These are phyloP conservation scores for Sinhomidia bicolor DNA, from an alignment of 2,888 invertebrate species.

Conservation along the genomic window DNA sequence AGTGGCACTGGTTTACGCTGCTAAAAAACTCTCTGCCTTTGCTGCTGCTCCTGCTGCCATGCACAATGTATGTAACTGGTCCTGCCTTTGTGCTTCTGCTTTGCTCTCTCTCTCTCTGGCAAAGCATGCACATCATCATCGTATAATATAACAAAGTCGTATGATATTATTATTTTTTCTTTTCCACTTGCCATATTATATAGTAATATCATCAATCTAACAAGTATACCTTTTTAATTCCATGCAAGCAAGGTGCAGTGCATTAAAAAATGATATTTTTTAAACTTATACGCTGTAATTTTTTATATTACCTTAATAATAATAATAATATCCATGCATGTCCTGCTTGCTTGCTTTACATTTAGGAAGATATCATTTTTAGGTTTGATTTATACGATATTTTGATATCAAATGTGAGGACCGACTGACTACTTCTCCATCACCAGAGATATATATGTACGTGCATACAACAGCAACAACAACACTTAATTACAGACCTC, in stretches of 20 bases:
- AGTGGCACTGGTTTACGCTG: background rate
- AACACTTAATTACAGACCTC: constrained; percentile 68
- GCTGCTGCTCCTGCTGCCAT: background rate
- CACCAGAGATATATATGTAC: no score
- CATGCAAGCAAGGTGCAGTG: constrained; percentile 22
- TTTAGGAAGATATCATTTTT: constrained; percentile 44
- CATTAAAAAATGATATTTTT: background rate
- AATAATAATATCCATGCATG: constrained; percentile 23
- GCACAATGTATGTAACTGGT: constrained; percentile 23
- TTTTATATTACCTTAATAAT: background rate
- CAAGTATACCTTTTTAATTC: background rate
- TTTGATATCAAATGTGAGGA: constrained; percentile 51
- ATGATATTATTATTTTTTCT: background rate
- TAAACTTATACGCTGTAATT: background rate
- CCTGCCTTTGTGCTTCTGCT: constrained; percentile 35
- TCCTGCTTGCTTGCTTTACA: constrained; percentile 21
- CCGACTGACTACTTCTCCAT: constrained; percentile 45
- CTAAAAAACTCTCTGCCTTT: background rate
- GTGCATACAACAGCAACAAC: constrained; percentile 8
- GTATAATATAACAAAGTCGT: no score
- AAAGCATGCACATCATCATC: background rate
- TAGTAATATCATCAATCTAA: background rate
- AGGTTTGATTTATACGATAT: constrained; percentile 50
- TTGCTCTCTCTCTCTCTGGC: no score
- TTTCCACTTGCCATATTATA: no score